Evolutionary conservation across 2,797 vertebrate genomes (phyloP), one percentile per base, ranked within the genome.

Genomic region (Neosilurus hyrtlii): DNA sequence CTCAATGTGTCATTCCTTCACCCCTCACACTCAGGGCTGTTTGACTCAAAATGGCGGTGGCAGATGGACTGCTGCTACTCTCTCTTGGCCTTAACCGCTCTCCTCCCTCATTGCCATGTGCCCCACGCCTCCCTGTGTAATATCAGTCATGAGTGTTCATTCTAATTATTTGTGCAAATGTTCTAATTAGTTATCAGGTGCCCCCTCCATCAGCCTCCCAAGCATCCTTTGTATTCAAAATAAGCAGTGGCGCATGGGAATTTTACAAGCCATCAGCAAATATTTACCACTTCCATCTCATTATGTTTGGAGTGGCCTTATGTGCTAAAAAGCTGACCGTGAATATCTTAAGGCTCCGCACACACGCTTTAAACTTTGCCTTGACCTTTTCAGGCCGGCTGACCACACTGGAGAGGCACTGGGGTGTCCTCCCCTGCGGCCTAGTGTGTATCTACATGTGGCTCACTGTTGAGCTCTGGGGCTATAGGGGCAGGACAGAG

Each of bases 131-230:
- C 91, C 91, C 93, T 92, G 92, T 94, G 93, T 93, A 92, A 94
- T 94, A 94, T 94, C 92, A 93, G 92, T 92, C 94, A 94, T 93
- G 93, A 93, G 92, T 89, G 89, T 93, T 94, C 93, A 94, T 94
- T 94, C 92, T 94, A 94, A 94, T 94, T 93, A 94, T 95, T 95
- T 93, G 92, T 92, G 93, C 92, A 94, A 94, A 95, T 94, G 93
- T 95, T 93, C 93, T 94, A 95, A 95, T 94, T 93, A 94, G 93
- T 93, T 94, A 94, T 94, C 93, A 94, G 93, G 92, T 94, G 89
- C 91, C 91, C 89, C 90, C 86, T 93, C 92, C 93, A 93, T 93
- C 94, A 91, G 91, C 92, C 92, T 93, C 91, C 92, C 92, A 88
- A 90, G 92, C 94, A 93, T 94, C 91, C 92, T 95, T 94, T 94